Evolutionary conservation across 1,140 invertebrate species (phyloP), one percentile per base, ranked within the genome.

Genomic region (Caenorhabditis briggsae): DNA sequence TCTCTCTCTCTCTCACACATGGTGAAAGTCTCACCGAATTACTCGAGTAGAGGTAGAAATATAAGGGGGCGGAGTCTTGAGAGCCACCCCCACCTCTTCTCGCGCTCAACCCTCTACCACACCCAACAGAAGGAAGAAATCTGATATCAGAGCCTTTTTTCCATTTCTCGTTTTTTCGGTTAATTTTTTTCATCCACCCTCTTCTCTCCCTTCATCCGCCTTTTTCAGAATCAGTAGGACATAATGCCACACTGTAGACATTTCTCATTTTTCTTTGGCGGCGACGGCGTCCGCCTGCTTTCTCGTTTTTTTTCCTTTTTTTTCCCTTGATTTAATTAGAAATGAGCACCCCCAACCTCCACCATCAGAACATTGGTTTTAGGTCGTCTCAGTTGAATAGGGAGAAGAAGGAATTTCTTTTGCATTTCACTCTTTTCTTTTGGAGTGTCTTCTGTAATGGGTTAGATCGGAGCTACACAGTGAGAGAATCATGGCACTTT

Each of bases 261-360:
- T 58, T 20, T 2, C 56, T 46, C 7, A 12, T 61, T 61, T 61
- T 25, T 33, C 11, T 61, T 20, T 8, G 23, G 59, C 59, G 59
- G 20, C 59, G 23, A 23, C 59, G 59, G 20, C 59, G 23, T 18
- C 18, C 9, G 6, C 0, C 58, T 59, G 58, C n/a, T n/a, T 59
- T 14, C 58, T 59, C 58, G 58, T 16, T 61, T 18, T 41, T 18
- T 46, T 5, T 18, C 14, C n/a, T 46, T 70, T 41, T 70, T 46
- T 46, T 70, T 41, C n/a, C 11, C 70, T 78, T 78, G 70, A 78
- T 78, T 78, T 78, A 78, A 78, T 78, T 78, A 78, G 70, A 78
- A 78, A 78, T 78, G 70, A 78, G 70, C 70, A 78, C 70, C 70
- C 70, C 70, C 70, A 53, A 78, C 70, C 70, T 78, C 70, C 70